These are phyloP conservation scores for Lepidurus arcticus DNA, from an alignment of 1,140 invertebrate genomes.

Conservation along the genomic window DNA sequence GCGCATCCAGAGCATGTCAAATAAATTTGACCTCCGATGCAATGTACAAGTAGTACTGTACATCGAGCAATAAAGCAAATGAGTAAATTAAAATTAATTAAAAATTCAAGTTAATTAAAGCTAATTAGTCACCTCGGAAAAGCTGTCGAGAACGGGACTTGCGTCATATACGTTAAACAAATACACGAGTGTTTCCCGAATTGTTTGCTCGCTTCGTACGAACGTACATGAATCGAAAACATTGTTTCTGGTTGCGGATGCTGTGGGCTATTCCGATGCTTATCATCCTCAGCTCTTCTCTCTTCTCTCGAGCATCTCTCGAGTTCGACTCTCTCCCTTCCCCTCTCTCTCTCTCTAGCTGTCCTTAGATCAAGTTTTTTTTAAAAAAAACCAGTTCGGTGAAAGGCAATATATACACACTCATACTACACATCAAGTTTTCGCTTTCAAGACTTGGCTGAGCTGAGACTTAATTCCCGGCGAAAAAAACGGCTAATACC, in stretches of 20 bases:
- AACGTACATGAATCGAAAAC: background rate
- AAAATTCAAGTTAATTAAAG: too few species aligned
- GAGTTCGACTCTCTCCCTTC: background rate
- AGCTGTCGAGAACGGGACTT: too few species aligned
- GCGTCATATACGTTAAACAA: too few species aligned
- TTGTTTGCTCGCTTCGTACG: background rate
- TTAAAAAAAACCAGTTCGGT: background rate
- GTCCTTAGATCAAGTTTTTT: background rate
- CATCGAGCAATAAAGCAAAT: too few species aligned
- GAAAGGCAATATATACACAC: background rate
- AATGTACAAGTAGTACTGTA: too few species aligned
- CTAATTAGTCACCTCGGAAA: too few species aligned
- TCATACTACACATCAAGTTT: background rate
- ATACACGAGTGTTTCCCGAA: too few species aligned
- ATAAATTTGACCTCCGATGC: too few species aligned
- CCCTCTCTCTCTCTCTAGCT: background rate
- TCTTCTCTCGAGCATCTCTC: too few species aligned
- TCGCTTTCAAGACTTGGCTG: background rate
- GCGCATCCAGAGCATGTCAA: too few species aligned
- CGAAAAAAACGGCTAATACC: background rate
- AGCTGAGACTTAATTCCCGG: too few species aligned
- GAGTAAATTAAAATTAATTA: too few species aligned
- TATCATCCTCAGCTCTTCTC: background rate
- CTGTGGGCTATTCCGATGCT: background rate
- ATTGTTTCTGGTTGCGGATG: background rate